Evolutionary conservation across 2,888 invertebrate species (phyloP).

Genomic region (Amiota mariae): DNA sequence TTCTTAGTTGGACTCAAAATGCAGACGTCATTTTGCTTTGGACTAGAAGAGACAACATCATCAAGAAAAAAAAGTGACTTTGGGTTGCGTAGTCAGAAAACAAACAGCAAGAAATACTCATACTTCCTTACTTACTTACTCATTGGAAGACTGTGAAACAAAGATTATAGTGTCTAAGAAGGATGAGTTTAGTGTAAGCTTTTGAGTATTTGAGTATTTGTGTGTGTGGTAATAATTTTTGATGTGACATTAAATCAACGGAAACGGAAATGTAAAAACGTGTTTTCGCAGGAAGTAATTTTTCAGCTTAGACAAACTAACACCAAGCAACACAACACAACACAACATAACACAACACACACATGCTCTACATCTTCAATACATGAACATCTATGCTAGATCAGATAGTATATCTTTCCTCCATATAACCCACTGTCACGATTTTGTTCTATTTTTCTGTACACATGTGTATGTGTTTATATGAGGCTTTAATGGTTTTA

Average conservation of each 20-base stretch:
- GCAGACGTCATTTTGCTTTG: background rate
- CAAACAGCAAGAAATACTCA: background rate
- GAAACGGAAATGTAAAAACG: constrained; percentile 66
- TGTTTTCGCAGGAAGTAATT: constrained; percentile 64
- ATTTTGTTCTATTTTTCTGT: constrained; percentile 44
- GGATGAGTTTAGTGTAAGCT: background rate
- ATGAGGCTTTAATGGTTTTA: constrained; percentile 3
- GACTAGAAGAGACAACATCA: background rate
- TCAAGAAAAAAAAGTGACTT: background rate
- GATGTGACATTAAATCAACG: constrained; percentile 54
- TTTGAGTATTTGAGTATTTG: constrained; percentile 12
- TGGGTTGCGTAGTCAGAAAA: background rate
- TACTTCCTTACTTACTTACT: constrained; percentile 35
- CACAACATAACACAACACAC: too few species aligned
- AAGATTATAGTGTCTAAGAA: constrained; percentile 29
- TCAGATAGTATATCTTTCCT: constrained; percentile 33
- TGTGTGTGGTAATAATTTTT: constrained; percentile 60
- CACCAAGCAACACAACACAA: constrained; percentile 44
- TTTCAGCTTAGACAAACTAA: constrained; percentile 64
- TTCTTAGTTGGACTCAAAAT: background rate
- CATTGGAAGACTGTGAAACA: constrained; percentile 49
- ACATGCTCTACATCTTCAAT: background rate
- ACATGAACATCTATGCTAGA: constrained; percentile 48
- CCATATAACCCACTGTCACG: constrained; percentile 30
- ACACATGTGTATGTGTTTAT: constrained; percentile 3